Conservation (phyloP, 2,888 invertebrate species). For the Troides helena region DNA sequence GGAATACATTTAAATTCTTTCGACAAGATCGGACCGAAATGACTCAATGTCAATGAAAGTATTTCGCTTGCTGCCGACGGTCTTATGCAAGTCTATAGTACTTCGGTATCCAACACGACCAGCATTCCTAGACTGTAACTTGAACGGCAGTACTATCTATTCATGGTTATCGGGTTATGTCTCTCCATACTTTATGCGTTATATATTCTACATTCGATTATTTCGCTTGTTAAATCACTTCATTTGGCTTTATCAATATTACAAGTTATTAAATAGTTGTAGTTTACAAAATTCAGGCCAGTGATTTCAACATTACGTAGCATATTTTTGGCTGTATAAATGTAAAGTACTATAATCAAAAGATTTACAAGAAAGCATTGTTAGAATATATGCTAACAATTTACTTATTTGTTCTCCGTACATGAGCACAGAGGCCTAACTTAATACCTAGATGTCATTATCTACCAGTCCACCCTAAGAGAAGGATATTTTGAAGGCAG, state of each 20-base stretch:
- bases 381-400: not conserved
- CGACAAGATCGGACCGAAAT: not conserved
- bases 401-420: not conserved
- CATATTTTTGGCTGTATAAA: not conserved
- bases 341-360: not conserved
- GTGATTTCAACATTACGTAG: too few relatives aligned
- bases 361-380: not conserved
- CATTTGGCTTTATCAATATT: not conserved
- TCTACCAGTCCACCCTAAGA: too few relatives aligned
- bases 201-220: conserved; percentile 30
- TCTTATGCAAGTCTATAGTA: conserved; percentile 58
- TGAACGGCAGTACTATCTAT: conserved; percentile 53
- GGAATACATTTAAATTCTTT: not conserved
- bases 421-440: too few relatives aligned
- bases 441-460: too few relatives aligned
- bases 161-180: conserved; percentile 30
- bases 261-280: too few relatives aligned
- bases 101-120: conserved; percentile 70
- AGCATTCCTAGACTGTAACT: conserved; percentile 67
- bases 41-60: conserved; percentile 34
- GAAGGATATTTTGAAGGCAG: too few relatives aligned
- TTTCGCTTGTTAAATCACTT: not conserved
- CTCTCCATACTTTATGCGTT: conserved; percentile 23
- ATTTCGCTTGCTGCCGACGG: conserved; percentile 13
- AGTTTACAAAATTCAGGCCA: too few relatives aligned